Evolutionary conservation across 2,797 vertebrate genomes (phyloP), one percentile per base, ranked within the genome.

Genomic region (Sphenopsis melanotis): DNA sequence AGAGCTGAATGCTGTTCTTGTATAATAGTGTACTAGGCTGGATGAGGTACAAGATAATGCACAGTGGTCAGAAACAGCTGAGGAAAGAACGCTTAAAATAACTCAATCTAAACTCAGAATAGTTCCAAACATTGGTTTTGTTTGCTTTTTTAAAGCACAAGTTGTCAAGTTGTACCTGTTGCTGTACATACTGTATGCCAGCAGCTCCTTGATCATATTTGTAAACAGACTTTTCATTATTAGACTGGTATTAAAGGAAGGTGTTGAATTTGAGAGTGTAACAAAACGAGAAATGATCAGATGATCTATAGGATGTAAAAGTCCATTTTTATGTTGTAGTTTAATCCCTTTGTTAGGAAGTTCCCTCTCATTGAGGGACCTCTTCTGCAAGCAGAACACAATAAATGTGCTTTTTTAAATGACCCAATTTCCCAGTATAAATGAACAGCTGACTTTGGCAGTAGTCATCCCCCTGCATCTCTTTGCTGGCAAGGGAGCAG

Each of bases 401-500:
- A 71, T 91, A 95, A 96, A 96, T 84, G 80, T 96, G 97, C 94
- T 97, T 96, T 93, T 91, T 94, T 65, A 84, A 96, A 87, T 97
- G 95, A 90, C 97, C 94, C 91, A 47, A 39, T 93, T 97, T 65
- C 90, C 72, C 91, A 56, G 63, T 92, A 81, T 83, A 93, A 91
- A 76, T 46, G 83, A 95, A 80, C 91, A 96, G 84, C 95, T 96
- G 89, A 94, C 83, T 96, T 95, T 95, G 91, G 94, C 91, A 96
- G 94, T 93, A 89, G 93, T 85, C n/a, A n/a, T 90, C 78, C 87
- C 88, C 57, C 59, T 95, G 96, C 89, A 77, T 95, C 94, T 93
- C 96, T 98, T 97, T 97, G 97, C 97, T 98, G 97, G 97, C 97
- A 96, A 97, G 97, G 97, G 96, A 95, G 89, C 97, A 70, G 44